Evolutionary conservation across 2,888 invertebrate species (phyloP), one percentile per base, ranked within the genome.

Genomic region (Diplazon laetatorius): DNA sequence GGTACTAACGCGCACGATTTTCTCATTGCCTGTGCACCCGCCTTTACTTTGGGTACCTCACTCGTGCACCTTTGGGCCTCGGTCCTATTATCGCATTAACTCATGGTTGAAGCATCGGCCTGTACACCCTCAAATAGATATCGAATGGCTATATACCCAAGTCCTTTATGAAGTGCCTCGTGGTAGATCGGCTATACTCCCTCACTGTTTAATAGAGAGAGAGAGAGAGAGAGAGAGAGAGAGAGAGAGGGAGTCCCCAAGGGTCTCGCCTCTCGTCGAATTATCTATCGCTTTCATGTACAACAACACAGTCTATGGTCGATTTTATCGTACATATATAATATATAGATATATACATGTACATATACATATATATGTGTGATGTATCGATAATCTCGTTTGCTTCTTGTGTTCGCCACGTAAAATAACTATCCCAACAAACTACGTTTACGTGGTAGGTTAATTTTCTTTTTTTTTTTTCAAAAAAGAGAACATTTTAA

Each of bases 1-100:
- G 50, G 50, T 70, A 46, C 39, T 63, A 14, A n/a, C 30, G 50
- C 48, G n/a, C n/a, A n/a, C n/a, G n/a, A n/a, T n/a, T n/a, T n/a
- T n/a, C 42, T 42, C 42, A 10, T 12, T n/a, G 12, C 2, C n/a
- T n/a, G n/a, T n/a, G n/a, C n/a, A n/a, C n/a, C n/a, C n/a, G n/a
- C n/a, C 42, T 59, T 59, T 22, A 8, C 44, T 14, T 62, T 16
- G 10, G 9, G 18, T 16, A 52, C 5, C n/a, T n/a, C 22, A 4
- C 50, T 8, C n/a, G 22, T 55, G 25, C 44, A 30, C 39, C 42
- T 35, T 46, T 44, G 30, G 35, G 59, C 55, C 62, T 46, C 46
- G 60, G 22, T 52, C n/a, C 71, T 22, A 66, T 77, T 77, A 77
- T 77, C 72, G 76, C 55, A 68, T 77, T 77, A 77, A 62, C 60